Evolutionary conservation across 2,888 invertebrate species (phyloP).

Genomic region (Epinotia demarniana): DNA sequence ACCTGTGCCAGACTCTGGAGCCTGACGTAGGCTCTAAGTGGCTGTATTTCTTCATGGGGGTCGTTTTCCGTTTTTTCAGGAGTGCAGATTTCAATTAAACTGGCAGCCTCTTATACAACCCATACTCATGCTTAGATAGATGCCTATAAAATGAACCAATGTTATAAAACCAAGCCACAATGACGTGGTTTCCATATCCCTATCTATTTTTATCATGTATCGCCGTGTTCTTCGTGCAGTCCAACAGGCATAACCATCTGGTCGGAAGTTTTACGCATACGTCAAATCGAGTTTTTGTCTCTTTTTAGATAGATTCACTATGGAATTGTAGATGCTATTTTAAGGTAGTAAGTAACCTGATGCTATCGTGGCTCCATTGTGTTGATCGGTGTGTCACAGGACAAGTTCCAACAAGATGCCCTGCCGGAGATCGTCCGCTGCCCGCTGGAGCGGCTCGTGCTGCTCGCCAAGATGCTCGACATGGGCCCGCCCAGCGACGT

Average conservation of each 20-base stretch:
- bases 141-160: no score
- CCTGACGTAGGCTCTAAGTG: neutral
- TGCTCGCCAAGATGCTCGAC: conserved; percentile 92
- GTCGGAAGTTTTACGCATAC: no score
- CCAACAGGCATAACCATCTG: no score
- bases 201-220: no score
- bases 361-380: neutral
- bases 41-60: no score
- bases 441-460: conserved; percentile 91
- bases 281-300: no score
- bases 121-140: no score
- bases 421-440: conserved; percentile 91
- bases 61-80: no score
- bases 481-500: conserved; percentile 92
- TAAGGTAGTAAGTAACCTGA: neutral
- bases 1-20: neutral
- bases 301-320: no score
- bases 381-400: conserved; percentile 56
- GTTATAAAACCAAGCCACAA: no score
- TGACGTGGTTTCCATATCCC: no score
- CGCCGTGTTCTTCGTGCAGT: no score
- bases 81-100: neutral
- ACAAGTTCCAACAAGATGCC: conserved; percentile 81
- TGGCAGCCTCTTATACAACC: neutral
- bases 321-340: neutral